phyloP scores from a whole-genome alignment of 2,113 vertebrate genomes.

The Panurus biarmicus region DNA sequence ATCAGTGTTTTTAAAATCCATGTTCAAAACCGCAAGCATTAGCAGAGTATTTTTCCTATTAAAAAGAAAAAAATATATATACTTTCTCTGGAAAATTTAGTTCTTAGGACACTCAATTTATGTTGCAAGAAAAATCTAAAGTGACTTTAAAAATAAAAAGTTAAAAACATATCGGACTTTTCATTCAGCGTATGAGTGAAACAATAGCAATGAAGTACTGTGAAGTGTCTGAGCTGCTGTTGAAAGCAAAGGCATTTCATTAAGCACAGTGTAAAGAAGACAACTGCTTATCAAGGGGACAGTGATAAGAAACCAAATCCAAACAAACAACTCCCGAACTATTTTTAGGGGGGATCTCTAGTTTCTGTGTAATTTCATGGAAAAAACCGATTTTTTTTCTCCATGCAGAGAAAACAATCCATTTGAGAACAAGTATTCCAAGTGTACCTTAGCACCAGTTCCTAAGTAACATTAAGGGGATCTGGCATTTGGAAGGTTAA shows the following conservation, averaged over 20 bases:
- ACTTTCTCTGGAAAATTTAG: background rate
- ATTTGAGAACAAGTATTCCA: background rate
- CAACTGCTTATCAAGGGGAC: background rate
- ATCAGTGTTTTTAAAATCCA: background rate
- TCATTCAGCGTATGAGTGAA: background rate
- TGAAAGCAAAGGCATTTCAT: conserved; percentile 3
- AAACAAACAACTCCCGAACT: background rate
- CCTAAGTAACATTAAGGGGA: background rate
- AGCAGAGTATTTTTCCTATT: background rate
- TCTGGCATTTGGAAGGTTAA: conserved; percentile 75
- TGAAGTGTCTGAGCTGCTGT: background rate
- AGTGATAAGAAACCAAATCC: background rate
- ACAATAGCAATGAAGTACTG: background rate
- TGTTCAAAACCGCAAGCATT: background rate
- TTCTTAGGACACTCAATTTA: background rate
- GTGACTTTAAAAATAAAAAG: background rate
- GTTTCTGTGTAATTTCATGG: background rate
- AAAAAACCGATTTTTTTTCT: background rate
- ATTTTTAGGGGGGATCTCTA: background rate
- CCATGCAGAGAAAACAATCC: background rate
- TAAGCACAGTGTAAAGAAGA: background rate
- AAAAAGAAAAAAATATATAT: background rate
- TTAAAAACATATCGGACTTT: background rate
- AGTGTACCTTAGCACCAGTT: background rate
- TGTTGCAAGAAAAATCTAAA: background rate